Evolutionary conservation across 2,797 vertebrate species (phyloP).

Genomic region (Pseudochaenichthys georgianus): DNA sequence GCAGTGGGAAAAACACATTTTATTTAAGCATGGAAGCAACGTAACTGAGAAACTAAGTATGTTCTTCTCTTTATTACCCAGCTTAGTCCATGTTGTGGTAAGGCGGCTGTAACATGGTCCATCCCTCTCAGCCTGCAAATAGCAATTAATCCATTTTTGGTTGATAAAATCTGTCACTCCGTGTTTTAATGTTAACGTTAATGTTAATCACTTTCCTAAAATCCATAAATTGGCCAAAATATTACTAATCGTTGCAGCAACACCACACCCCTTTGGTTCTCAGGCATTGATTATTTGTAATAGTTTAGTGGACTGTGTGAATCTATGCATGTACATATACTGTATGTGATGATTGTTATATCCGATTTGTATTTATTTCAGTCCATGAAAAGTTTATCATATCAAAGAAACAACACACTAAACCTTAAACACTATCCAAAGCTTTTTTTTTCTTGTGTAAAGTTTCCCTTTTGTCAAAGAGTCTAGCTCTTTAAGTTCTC

Average conservation of each 20-base stretch:
- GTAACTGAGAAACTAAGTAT: background rate
- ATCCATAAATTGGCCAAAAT: background rate
- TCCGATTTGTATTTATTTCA: background rate
- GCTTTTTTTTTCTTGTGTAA: conserved; percentile 1
- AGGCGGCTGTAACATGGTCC: background rate
- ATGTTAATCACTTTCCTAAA: background rate
- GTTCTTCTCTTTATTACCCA: background rate
- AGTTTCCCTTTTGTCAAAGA: conserved; percentile 1
- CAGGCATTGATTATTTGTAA: conserved; percentile 17
- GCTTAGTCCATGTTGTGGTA: background rate
- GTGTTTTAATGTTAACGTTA: too few species aligned
- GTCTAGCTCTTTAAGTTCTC: conserved; percentile 32
- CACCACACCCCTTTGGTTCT: background rate
- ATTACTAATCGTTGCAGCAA: background rate
- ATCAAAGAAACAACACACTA: background rate
- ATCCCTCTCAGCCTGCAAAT: too few species aligned
- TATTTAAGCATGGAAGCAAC: background rate
- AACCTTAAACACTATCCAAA: background rate
- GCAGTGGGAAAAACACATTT: background rate
- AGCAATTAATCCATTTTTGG: background rate
- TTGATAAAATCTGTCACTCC: background rate
- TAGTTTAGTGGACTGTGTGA: background rate
- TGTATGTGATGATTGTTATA: background rate
- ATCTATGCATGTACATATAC: background rate
- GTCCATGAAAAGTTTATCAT: background rate